Evolutionary conservation across 2,888 invertebrate species (phyloP).

Genomic region (Aporophyla lueneburgensis): DNA sequence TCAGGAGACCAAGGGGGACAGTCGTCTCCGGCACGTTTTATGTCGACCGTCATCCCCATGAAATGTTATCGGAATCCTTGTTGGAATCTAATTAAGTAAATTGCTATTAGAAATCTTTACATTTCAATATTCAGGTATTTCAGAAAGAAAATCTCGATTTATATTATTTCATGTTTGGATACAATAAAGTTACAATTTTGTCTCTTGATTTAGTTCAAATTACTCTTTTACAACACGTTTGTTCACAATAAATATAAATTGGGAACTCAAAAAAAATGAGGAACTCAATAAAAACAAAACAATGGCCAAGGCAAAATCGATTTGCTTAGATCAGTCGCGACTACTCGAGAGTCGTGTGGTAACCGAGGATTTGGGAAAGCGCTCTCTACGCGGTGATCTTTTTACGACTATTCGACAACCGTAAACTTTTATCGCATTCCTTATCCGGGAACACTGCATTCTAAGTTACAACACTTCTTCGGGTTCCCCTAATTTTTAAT

Average conservation of each 20-base stretch:
- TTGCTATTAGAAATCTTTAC: constrained; percentile 10
- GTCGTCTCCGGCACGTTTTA: constrained; percentile 55
- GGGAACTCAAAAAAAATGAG: neutral
- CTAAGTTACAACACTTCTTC: constrained; percentile 47
- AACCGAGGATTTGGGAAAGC: constrained; percentile 68
- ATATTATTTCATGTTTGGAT: neutral
- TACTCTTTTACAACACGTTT: neutral
- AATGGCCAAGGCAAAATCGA: constrained; percentile 38
- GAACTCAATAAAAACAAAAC: constrained; percentile 25
- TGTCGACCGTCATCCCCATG: constrained; percentile 24
- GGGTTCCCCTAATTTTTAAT: constrained; percentile 51
- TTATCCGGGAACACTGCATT: constrained; percentile 66
- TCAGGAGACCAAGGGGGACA: constrained; percentile 72
- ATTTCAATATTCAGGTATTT: neutral
- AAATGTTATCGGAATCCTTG: constrained; percentile 40
- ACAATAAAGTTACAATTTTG: neutral
- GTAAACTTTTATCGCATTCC: constrained; percentile 76
- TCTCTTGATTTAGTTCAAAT: neutral
- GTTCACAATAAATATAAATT: neutral
- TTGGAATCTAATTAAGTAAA: constrained; percentile 34
- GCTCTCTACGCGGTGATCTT: constrained; percentile 75
- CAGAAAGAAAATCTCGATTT: neutral
- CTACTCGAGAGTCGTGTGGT: constrained; percentile 37
- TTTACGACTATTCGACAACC: constrained; percentile 79
- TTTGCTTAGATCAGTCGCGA: constrained; percentile 50